Conservation (phyloP, 2,888 invertebrate genomes). For the Selenia dentaria region DNA sequence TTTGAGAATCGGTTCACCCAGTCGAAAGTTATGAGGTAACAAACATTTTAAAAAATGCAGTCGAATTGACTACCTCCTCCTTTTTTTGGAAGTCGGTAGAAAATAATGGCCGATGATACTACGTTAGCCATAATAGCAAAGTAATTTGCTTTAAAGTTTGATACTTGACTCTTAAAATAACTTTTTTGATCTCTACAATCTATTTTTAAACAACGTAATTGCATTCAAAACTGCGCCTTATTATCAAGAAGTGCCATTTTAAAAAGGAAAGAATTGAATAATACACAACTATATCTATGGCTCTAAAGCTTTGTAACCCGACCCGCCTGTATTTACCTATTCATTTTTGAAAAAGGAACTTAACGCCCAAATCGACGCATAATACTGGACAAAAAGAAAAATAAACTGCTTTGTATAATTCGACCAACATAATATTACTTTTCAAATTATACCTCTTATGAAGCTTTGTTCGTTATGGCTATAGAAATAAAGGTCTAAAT, state of each 20-base stretch:
- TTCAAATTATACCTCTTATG: neutral
- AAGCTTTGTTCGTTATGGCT: slow-evolving; percentile 9
- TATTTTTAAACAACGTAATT: slow-evolving; percentile 29
- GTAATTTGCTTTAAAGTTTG: neutral
- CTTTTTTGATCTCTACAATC: slow-evolving; percentile 40
- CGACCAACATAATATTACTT: slow-evolving; percentile 41
- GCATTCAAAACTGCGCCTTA: neutral
- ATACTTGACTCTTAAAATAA: slow-evolving; percentile 23
- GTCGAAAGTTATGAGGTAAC: no score
- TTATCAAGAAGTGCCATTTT: neutral
- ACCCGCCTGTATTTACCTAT: slow-evolving; percentile 81
- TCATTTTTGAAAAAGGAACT: slow-evolving; percentile 82
- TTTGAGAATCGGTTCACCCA: no score
- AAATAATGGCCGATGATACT: no score
- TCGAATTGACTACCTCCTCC: no score
- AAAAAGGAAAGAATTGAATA: neutral
- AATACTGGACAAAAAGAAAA: slow-evolving; percentile 79
- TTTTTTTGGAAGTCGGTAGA: no score
- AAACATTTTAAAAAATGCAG: no score
- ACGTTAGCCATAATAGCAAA: no score
- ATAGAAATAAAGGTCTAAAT: slow-evolving; percentile 39
- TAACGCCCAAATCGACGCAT: slow-evolving; percentile 83
- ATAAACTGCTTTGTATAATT: slow-evolving; percentile 82
- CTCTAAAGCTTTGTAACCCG: slow-evolving; percentile 69
- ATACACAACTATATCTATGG: slow-evolving; percentile 51